phyloP scores from a whole-genome alignment of 2,113 vertebrate species.

The Oenanthe melanoleuca region DNA sequence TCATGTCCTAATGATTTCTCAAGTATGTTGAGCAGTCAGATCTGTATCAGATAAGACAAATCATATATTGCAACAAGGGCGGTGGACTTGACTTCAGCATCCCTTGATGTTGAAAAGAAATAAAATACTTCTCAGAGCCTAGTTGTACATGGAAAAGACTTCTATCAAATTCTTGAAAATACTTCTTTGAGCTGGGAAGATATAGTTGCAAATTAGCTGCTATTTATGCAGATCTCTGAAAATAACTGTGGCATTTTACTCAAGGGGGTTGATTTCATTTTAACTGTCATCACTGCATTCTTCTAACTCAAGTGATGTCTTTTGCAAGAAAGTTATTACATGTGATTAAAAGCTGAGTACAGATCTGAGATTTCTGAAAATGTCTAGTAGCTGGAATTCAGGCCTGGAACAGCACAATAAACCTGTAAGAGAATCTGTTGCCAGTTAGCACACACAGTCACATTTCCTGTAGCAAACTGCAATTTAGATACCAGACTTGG shows the following conservation, averaged over 20 bases:
- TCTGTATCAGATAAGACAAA: not conserved
- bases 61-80: not conserved
- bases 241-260: conserved; percentile 25
- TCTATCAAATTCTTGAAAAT: not conserved
- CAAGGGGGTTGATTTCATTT: not conserved
- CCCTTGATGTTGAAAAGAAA: not conserved
- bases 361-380: not conserved
- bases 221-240: conserved; percentile 40
- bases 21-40: not conserved
- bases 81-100: not conserved
- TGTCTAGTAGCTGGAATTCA: not conserved
- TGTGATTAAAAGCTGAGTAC: not conserved
- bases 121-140: not conserved
- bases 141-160: not conserved
- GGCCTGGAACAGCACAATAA: not conserved
- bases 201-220: not conserved
- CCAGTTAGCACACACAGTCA: not conserved
- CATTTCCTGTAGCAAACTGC: not conserved
- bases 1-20: not conserved
- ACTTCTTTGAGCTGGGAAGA: not conserved
- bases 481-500: not conserved
- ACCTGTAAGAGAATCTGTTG: not conserved
- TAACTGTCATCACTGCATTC: conserved; percentile 44
- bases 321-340: conserved; percentile 21
- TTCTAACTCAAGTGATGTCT: conserved; percentile 13